Evolutionary conservation across 1,140 invertebrate species (phyloP).

Genomic region (Leptonema lineaticorne): DNA sequence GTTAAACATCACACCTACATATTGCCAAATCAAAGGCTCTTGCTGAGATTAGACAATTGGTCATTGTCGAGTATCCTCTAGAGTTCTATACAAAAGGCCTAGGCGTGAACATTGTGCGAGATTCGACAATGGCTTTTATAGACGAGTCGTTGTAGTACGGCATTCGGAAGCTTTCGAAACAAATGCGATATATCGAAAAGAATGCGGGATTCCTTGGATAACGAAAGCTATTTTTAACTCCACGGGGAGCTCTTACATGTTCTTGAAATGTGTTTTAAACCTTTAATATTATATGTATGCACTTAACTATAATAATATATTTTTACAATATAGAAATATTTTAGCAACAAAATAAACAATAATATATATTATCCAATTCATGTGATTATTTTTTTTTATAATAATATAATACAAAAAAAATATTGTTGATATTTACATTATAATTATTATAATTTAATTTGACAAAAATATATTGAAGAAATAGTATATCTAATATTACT

Average conservation of each 20-base stretch:
- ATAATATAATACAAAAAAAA: no score
- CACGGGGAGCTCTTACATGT: not conserved
- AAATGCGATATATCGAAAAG: slow-evolving; percentile 3
- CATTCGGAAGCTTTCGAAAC: slow-evolving; percentile 13
- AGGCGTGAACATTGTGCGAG: slow-evolving; percentile 32
- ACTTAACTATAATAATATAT: no score
- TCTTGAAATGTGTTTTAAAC: not conserved
- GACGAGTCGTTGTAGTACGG: not conserved
- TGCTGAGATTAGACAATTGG: slow-evolving; percentile 40
- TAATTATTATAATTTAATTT: no score
- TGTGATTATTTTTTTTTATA: no score
- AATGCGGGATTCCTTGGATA: not conserved
- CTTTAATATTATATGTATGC: no score
- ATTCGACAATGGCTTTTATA: not conserved
- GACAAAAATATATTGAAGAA: no score
- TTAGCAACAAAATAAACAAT: no score
- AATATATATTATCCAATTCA: no score
- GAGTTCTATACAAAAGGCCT: not conserved
- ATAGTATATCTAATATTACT: no score
- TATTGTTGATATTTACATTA: no score
- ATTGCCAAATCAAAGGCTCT: slow-evolving; percentile 36
- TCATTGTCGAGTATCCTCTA: slow-evolving; percentile 30
- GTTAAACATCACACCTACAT: slow-evolving; percentile 42
- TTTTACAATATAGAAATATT: no score
- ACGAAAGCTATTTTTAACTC: not conserved